Conservation (phyloP, 1,140 invertebrate species). For the Drosophila nebulosa region DNA sequence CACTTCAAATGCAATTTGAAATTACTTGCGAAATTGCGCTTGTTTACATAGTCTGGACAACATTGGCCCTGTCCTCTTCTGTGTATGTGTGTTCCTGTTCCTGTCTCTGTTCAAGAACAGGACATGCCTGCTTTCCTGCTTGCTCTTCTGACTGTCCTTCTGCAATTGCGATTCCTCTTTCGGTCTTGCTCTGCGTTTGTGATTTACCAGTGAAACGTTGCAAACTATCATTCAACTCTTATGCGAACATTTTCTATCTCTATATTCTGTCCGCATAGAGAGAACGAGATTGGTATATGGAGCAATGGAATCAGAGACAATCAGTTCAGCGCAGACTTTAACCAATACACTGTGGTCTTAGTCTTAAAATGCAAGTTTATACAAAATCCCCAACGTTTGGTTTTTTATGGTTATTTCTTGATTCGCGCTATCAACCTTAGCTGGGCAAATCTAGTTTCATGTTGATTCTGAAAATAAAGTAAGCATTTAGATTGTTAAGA, state of each 20-base stretch:
- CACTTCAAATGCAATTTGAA: slow-evolving; percentile 72
- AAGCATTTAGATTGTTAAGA: too few species aligned
- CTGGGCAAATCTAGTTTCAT: too few species aligned
- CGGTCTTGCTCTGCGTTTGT: slow-evolving; percentile 23
- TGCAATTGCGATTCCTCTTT: slow-evolving; percentile 37
- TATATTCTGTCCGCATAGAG: slow-evolving; percentile 1
- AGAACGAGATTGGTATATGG: not conserved
- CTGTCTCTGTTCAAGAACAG: not conserved
- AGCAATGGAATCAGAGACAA: not conserved
- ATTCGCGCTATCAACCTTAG: too few species aligned
- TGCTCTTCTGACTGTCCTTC: not conserved
- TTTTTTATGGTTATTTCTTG: not conserved
- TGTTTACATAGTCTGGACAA: slow-evolving; percentile 60
- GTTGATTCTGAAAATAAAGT: not conserved
- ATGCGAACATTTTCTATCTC: slow-evolving; percentile 48
- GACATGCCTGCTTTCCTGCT: slow-evolving; percentile 18
- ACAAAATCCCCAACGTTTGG: not conserved
- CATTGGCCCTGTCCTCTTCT: slow-evolving; percentile 6
- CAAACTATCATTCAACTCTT: slow-evolving; percentile 68
- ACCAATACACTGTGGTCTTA: slow-evolving; percentile 11
- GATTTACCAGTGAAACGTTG: slow-evolving; percentile 51
- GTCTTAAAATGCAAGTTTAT: not conserved
- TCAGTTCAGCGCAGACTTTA: not conserved
- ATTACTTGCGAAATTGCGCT: slow-evolving; percentile 49
- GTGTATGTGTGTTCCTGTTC: not conserved